These are phyloP conservation scores for Chrysogorgia sp. DNA, from an alignment of 92 coral and sea anemone species.

Conservation along the genomic window DNA sequence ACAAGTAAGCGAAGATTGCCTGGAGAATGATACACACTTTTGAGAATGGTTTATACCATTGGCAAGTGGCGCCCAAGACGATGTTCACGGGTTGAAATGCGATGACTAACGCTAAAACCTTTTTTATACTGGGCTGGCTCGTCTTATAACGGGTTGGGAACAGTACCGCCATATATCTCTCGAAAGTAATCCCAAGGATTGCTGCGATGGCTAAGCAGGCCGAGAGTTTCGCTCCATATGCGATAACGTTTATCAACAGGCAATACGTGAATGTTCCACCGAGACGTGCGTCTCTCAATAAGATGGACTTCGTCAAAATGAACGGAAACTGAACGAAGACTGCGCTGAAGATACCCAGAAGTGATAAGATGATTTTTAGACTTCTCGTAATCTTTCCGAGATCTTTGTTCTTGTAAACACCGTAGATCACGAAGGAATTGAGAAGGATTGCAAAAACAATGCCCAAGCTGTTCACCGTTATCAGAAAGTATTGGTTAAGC, in stretches of 20 bases:
- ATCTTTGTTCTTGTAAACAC: not conserved
- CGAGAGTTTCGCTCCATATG: not conserved
- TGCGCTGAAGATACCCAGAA: constrained; percentile 3
- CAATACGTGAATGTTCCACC: constrained; percentile 63
- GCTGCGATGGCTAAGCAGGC: not conserved
- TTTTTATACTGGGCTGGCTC: not conserved
- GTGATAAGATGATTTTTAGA: not conserved
- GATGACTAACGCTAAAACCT: not conserved
- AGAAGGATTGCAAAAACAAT: not conserved
- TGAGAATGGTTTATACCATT: not conserved
- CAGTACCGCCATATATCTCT: not conserved
- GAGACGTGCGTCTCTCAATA: not conserved
- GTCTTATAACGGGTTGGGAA: not conserved
- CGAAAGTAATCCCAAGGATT: not conserved
- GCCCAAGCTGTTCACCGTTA: not conserved
- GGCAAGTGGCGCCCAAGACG: not conserved
- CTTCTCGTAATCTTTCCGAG: not conserved
- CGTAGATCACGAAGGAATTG: not conserved
- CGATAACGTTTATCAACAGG: constrained; percentile 77
- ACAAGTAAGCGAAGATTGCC: not conserved
- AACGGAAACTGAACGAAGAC: not conserved
- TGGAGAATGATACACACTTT: not conserved
- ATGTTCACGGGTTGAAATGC: not conserved
- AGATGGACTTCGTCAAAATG: not conserved
- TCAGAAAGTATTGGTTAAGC: not conserved